Evolutionary conservation across 2,888 invertebrate genomes (phyloP).

Genomic region (Drosophila pseudotakahashii): DNA sequence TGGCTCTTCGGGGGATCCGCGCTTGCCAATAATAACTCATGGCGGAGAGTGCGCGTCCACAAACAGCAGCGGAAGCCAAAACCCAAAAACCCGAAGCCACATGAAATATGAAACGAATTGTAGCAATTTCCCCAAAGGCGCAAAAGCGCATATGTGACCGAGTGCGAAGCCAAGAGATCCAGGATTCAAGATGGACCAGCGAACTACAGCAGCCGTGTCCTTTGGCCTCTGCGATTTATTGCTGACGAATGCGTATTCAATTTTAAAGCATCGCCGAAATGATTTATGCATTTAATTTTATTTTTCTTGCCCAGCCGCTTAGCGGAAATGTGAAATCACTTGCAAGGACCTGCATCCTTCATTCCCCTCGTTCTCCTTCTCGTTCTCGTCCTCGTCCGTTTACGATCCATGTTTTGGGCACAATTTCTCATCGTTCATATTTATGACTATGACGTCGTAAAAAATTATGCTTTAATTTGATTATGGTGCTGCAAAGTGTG

Average conservation of each 20-base stretch:
- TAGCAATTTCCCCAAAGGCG: constrained; percentile 70
- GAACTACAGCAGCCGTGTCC: constrained; percentile 20
- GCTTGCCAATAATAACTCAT: constrained; percentile 70
- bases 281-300: constrained; percentile 80
- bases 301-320: constrained; percentile 53
- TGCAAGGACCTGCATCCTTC: constrained; percentile 24
- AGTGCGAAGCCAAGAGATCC: constrained; percentile 3
- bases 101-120: constrained; percentile 79
- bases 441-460: constrained; percentile 78
- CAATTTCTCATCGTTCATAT: constrained; percentile 72
- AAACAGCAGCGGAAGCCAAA: constrained; percentile 29
- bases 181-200: constrained; percentile 9
- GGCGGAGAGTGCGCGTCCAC: constrained; percentile 15
- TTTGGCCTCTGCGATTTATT: constrained; percentile 63
- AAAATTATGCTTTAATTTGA: constrained; percentile 80
- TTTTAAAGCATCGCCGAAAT: constrained; percentile 72
- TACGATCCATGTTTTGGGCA: constrained; percentile 47
- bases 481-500: constrained; percentile 62
- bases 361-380: too few species aligned
- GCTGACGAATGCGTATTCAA: constrained; percentile 80
- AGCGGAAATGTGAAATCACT: constrained; percentile 58
- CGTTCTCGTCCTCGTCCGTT: constrained; percentile 4
- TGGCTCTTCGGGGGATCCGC: constrained; percentile 17
- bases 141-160: constrained; percentile 72
- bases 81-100: constrained; percentile 43